Base-by-base conservation (phyloP, 1,140 invertebrate species). In the Harlomillsia oculata region DNA sequence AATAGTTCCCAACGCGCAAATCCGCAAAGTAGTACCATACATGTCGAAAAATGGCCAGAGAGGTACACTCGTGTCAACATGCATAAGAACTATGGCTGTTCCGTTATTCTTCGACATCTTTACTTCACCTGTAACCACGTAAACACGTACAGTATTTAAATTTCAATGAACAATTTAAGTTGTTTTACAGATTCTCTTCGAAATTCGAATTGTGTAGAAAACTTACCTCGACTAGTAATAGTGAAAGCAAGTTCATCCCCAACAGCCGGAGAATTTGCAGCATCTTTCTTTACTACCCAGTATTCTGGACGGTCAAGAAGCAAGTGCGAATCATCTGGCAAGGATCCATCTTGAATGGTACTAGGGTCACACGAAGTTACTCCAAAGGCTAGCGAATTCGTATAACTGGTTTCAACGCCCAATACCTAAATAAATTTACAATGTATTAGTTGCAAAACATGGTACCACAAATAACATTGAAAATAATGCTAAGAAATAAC, bases 41-140 rank as follows among this genome's bases (percentile, higher is more conserved):
- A 97, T 82, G 70, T 98, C 94, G 54, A 97, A 87, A 71, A 97
- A 96, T 1, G 89, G 85, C 92, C 92, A 97, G 0, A 97, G 71
- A 66, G 82, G 78, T 14, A 91, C 72, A 0, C 83, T 87, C 64
- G 89, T 84, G 71, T 97, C 93, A 1, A 97, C 90, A 70, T 96
- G 88, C 86, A 98, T 95, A 41, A 97, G 81, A 0, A 86, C 83
- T 0, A 81, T 77, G 0, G 86, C 78, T 1, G 81, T 74, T 0
- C 83, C 81, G n/a, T 85, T 85, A 69, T 97, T 96, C 66, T 87
- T 83, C 44, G 82, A 84, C 71, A 96, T 89, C 67, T 82, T 79
- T 1, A 97, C 89, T 75, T 95, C 89, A 8, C 91, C 80, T 78
- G 67, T n/a, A 71, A 68, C 57, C 28, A 18, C 5, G 6, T 16